Conservation (phyloP, 1,140 invertebrate species). For the Aphelenchoides avenae region DNA sequence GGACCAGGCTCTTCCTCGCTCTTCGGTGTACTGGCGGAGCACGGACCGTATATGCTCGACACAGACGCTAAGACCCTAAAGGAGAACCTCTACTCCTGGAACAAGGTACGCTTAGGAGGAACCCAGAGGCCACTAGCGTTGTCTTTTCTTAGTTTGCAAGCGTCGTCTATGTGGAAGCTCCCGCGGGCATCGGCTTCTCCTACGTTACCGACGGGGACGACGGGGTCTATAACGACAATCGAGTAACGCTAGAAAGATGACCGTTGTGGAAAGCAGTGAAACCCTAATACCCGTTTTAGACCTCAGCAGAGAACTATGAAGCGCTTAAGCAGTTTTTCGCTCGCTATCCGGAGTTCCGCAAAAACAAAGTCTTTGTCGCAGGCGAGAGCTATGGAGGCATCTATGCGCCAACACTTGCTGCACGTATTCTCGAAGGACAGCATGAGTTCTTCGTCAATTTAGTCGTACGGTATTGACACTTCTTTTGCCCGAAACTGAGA, state of each 20-base stretch:
- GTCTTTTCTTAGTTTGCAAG: constrained; percentile 71
- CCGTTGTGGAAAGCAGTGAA: constrained; percentile 62
- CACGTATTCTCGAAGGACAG: constrained; percentile 61
- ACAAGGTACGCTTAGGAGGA: too few relatives aligned
- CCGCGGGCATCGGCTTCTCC: constrained; percentile 65
- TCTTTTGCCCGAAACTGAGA: too few relatives aligned
- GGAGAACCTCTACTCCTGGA: constrained; percentile 60
- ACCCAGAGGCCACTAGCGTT: too few relatives aligned
- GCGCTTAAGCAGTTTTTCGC: constrained; percentile 64
- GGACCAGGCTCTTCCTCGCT: constrained; percentile 66
- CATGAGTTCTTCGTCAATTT: constrained; percentile 54
- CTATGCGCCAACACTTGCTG: constrained; percentile 64
- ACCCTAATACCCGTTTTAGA: constrained; percentile 30
- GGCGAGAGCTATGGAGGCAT: constrained; percentile 63
- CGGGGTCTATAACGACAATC: constrained; percentile 49
- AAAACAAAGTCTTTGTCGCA: constrained; percentile 62
- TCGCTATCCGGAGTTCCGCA: constrained; percentile 63
- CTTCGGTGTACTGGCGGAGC: constrained; percentile 63
- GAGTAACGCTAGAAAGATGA: too few relatives aligned
- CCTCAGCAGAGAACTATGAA: constrained; percentile 62
- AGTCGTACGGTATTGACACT: too few relatives aligned
- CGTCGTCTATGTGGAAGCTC: constrained; percentile 68
- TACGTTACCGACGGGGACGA: constrained; percentile 65
- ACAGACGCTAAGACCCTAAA: constrained; percentile 49
- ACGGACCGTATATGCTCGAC: constrained; percentile 64